phyloP scores from a whole-genome alignment of 2,888 invertebrate species.

The Heteromurus nitidus region DNA sequence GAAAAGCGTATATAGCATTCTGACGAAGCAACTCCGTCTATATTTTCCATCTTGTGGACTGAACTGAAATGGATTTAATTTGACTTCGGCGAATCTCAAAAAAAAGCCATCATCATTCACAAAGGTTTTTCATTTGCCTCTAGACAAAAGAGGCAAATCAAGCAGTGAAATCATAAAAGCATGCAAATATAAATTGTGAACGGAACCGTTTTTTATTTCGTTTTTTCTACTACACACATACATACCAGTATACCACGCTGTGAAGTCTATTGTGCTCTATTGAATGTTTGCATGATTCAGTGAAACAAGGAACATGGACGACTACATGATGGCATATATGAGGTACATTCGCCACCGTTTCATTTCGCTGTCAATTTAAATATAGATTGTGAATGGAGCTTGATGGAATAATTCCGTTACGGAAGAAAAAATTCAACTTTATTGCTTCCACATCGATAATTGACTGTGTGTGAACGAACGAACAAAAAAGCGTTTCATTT shows the following conservation, averaged over 20 bases:
- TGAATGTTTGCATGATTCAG: background rate
- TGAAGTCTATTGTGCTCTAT: no score
- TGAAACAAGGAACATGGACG: background rate
- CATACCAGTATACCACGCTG: no score
- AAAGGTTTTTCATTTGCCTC: background rate
- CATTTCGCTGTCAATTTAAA: no score
- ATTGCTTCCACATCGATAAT: constrained; percentile 49
- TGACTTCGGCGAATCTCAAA: background rate
- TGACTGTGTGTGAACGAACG: constrained; percentile 40
- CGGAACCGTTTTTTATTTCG: background rate
- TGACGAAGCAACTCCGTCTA: background rate
- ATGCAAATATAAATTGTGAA: background rate
- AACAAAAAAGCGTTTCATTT: background rate
- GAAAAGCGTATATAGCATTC: background rate
- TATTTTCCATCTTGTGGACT: background rate
- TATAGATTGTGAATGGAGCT: no score
- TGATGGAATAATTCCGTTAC: constrained; percentile 30
- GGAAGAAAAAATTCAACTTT: constrained; percentile 21
- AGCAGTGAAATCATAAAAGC: background rate
- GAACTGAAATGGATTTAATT: background rate
- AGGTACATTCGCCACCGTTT: no score
- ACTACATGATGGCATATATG: background rate
- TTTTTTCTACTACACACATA: background rate
- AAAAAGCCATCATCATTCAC: background rate
- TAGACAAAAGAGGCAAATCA: background rate